Evolutionary conservation across 2,888 invertebrate species (phyloP), one percentile per base, ranked within the genome.

Genomic region (Molanna angustata): DNA sequence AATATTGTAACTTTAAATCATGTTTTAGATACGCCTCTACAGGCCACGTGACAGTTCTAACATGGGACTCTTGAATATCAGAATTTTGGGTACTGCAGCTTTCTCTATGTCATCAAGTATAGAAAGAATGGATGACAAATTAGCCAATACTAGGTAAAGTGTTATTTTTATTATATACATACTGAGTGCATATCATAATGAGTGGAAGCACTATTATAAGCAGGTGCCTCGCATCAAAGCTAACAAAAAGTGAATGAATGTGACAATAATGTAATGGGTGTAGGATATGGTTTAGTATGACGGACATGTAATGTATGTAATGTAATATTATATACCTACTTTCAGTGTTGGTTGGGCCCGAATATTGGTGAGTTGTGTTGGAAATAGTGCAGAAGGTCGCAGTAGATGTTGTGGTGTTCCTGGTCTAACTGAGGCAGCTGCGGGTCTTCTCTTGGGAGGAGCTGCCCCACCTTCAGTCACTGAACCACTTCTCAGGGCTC

Each of bases 31-130:
- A 17, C 67, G 76, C 0, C 68, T 77, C 17, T 91, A 90, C 69
- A 89, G 90, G 67, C 94, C 95, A 0, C 78, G 90, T 27, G 94
- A 94, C 65, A 90, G 90, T n/a, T 85, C 86, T 62, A 93, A 89
- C 64, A 88, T 95, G 67, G 94, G 94, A 3, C 74, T 96, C 35
- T 84, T 93, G 55, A 94, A 94, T 73, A 85, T 96, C 59, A 79
- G 88, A 2, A 72, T 96, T 44, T 73, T 94, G 37, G 95, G 93
- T 0, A 88, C 86, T 54, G 89, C 92, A 3, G 90, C 92, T 1
- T 94, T 94, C 68, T 53, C 51, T 13, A 18, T 53, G 17, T 49
- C 56, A 18, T 40, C 54, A 62, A 71, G 1, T 67, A 72, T 9
- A 3, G 56, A 56, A 2, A 53, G 52, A n/a, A 79, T 79, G 46